Conservation (phyloP, 2,888 invertebrate genomes). For the Lathronympha strigana region DNA sequence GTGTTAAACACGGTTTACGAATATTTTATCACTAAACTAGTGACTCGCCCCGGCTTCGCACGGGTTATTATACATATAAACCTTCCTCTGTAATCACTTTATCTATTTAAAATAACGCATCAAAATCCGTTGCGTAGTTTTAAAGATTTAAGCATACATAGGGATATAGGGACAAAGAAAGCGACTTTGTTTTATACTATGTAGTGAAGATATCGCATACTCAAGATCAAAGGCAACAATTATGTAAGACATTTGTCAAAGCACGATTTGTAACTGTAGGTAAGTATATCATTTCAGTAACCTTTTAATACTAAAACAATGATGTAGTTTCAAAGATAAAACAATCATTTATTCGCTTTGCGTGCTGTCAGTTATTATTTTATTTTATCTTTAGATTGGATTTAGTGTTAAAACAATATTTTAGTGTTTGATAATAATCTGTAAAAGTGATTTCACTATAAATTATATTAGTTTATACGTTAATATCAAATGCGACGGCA, state of each 20-base stretch:
- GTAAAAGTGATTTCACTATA: background rate
- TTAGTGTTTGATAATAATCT: constrained; percentile 14
- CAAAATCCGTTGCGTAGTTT: too few relatives aligned
- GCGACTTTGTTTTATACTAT: too few relatives aligned
- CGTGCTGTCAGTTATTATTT: constrained; percentile 8
- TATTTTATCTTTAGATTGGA: constrained; percentile 9
- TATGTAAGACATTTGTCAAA: background rate
- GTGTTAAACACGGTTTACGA: too few relatives aligned
- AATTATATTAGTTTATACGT: background rate
- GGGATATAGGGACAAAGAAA: too few relatives aligned
- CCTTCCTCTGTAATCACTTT: too few relatives aligned
- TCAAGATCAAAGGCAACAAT: background rate
- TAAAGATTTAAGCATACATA: too few relatives aligned
- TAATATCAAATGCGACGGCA: too few relatives aligned
- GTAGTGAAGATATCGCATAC: background rate
- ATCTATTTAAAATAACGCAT: too few relatives aligned
- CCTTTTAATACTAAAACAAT: background rate
- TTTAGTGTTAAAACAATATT: constrained; percentile 5
- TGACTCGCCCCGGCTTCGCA: too few relatives aligned
- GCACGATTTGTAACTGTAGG: constrained; percentile 2
- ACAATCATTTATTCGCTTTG: constrained; percentile 2
- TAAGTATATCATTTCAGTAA: background rate
- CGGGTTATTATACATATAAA: too few relatives aligned
- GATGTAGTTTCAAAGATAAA: constrained; percentile 14
- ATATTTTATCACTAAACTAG: too few relatives aligned